Evolutionary conservation across 2,113 vertebrate species (phyloP).

Genomic region (Ginglymostoma cirratum): DNA sequence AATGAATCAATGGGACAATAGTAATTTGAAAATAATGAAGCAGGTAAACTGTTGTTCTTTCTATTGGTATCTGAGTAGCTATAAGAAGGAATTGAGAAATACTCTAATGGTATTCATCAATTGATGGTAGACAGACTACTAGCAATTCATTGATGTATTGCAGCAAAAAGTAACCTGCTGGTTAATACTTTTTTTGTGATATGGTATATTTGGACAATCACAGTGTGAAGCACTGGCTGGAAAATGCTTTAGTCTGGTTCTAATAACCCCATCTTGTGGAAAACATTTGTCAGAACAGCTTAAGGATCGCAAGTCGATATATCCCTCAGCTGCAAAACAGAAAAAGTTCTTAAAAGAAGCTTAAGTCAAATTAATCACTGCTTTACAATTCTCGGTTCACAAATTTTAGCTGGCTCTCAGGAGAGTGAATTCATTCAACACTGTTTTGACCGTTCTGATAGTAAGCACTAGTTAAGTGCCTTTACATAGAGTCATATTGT

Average conservation of each 20-base stretch:
- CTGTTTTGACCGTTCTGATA: background rate
- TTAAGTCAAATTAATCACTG: background rate
- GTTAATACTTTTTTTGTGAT: background rate
- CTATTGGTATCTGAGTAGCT: background rate
- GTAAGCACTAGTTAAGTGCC: background rate
- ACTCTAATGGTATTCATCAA: background rate
- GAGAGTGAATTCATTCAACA: background rate
- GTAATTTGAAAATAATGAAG: background rate
- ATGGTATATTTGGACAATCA: background rate
- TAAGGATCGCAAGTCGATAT: background rate
- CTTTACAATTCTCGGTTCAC: background rate
- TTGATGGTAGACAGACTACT: background rate
- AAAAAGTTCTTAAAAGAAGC: background rate
- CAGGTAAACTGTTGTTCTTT: background rate
- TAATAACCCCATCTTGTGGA: conserved; percentile 36
- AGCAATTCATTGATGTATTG: background rate
- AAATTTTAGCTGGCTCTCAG: background rate
- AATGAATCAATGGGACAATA: background rate
- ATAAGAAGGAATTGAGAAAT: background rate
- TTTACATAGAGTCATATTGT: background rate
- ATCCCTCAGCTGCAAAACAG: background rate
- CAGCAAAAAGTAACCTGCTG: background rate
- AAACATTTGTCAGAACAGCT: conserved; percentile 12
- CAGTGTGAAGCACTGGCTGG: background rate
- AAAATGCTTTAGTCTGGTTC: background rate